A percentile compares a stretch with the other conserved stretches of the same genome.
phyloP scores from a whole-genome alignment of 2,797 vertebrate genomes.

The Sebastes hubbsi region DNA sequence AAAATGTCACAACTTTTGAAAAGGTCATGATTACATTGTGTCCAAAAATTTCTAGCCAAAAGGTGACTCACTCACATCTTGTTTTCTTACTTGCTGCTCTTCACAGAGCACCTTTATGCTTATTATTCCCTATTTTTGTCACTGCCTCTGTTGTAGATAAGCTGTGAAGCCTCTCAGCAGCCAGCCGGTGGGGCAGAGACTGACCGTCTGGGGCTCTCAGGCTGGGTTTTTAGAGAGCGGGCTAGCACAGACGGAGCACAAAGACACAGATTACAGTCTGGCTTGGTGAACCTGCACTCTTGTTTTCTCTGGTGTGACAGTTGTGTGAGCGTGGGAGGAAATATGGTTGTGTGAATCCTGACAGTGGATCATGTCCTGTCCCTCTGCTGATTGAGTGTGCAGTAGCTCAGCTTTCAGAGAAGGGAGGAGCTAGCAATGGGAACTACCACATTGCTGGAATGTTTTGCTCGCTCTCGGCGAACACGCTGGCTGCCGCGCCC shows the following conservation, averaged over 20 bases:
- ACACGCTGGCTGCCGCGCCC: conserved; percentile 59
- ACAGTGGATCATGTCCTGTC: conserved; percentile 38
- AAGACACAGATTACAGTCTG: conserved; percentile 40
- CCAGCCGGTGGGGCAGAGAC: conserved; percentile 48
- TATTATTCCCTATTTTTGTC: conserved; percentile 33
- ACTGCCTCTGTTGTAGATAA: conserved; percentile 68
- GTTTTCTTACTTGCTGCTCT: neutral
- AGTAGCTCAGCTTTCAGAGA: conserved; percentile 46
- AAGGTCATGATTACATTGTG: neutral
- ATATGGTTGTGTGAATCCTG: conserved; percentile 44
- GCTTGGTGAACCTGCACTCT: conserved; percentile 44
- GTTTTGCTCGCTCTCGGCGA: conserved; percentile 77
- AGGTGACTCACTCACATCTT: neutral
- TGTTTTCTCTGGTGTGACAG: conserved; percentile 5
- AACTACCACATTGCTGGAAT: conserved; percentile 79
- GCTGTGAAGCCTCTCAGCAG: conserved; percentile 57
- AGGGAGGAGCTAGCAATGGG: conserved; percentile 75
- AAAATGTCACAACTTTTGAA: neutral
- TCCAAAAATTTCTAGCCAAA: neutral
- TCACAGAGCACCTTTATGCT: conserved; percentile 5
- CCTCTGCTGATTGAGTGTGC: conserved; percentile 39
- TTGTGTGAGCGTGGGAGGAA: conserved; percentile 25
- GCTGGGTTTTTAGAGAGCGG: conserved; percentile 38
- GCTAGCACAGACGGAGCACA: conserved; percentile 48
- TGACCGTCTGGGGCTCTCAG: conserved; percentile 36